Evolutionary conservation across 2,797 vertebrate species (phyloP), one percentile per base, ranked within the genome.

Genomic region (Podargus strigoides): DNA sequence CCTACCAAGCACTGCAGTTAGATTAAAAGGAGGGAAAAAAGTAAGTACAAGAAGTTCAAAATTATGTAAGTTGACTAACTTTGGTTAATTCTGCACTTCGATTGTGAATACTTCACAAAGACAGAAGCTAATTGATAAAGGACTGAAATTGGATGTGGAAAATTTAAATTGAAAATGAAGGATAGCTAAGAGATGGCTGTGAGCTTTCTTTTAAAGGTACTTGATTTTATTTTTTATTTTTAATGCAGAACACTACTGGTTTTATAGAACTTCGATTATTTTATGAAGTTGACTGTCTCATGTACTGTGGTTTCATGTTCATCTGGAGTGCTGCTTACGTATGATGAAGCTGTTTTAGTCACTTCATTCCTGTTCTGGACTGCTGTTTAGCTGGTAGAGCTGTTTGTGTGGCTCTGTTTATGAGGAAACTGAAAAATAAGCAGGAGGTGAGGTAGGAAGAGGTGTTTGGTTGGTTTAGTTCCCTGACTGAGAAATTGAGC

Each of bases 201-300:
- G 55, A 95, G 83, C 79, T 95, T 96, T 88, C 69, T 95, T 96
- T 94, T 76, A 52, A 82, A 80, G 64, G 90, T 94, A 89, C 90
- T 95, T 95, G 74, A 89, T 83, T 94, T 70, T 78, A 76, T 74
- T 72, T 18, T 83, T 88, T 93, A 16, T 68, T 59, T 49, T 39
- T 56, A 59, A 78, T 89, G 15, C 81, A 2, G n/a, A 89, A 72
- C 69, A 53, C 92, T 96, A 93, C 94, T 94, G 91, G 44, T 70
- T 70, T 62, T 88, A 1, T 82, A 78, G 70, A 87, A 69, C 72
- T 92, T 93, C 76, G 42, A 68, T 84, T 62, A 15, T 4, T 56
- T 1, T 75, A 41, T 30, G 77, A 63, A 28, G 59, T 70, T 34
- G 81, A 63, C 50, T 11, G 2, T 85, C 39, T 89, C 82, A 52